Evolutionary conservation across 2,797 vertebrate genomes (phyloP).

Genomic region (Distichodus sexfasciatus): DNA sequence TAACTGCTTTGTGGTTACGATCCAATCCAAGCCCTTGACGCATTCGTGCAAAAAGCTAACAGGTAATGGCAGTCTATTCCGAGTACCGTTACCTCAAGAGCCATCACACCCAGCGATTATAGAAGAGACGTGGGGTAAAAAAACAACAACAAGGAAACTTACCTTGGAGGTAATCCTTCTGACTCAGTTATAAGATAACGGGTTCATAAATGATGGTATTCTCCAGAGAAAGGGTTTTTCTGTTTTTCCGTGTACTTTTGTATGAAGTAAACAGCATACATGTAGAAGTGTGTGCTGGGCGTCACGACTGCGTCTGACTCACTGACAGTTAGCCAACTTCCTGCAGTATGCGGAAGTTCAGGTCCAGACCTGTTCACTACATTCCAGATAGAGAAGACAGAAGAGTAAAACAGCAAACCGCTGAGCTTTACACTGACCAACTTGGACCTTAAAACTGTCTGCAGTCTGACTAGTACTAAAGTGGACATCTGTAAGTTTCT

Average conservation of each 20-base stretch:
- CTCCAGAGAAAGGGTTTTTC: not conserved
- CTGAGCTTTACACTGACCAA: no score
- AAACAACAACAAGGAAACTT: conserved; percentile 18
- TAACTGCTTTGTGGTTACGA: not conserved
- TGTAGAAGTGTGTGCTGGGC: conserved; percentile 48
- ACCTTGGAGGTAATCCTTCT: conserved; percentile 44
- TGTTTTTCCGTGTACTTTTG: conserved; percentile 29
- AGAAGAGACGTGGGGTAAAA: not conserved
- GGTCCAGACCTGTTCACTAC: conserved; percentile 70
- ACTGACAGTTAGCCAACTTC: conserved; percentile 62
- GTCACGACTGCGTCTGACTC: conserved; percentile 50
- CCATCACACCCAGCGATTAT: not conserved
- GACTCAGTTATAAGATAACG: conserved; percentile 12
- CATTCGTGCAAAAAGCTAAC: not conserved
- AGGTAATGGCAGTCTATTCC: not conserved
- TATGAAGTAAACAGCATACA: conserved; percentile 39
- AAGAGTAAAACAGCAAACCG: conserved; percentile 11
- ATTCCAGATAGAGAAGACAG: conserved; percentile 62
- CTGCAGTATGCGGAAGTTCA: conserved; percentile 78
- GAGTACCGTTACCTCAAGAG: not conserved
- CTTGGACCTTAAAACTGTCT: no score
- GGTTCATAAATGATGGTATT: conserved; percentile 26
- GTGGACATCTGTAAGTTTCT: no score
- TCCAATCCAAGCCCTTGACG: not conserved
- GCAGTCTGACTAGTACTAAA: no score